Base-by-base conservation (phyloP, 30 jellyfish, hydroid and myxozoan species). In the Sanderia malayensis region DNA sequence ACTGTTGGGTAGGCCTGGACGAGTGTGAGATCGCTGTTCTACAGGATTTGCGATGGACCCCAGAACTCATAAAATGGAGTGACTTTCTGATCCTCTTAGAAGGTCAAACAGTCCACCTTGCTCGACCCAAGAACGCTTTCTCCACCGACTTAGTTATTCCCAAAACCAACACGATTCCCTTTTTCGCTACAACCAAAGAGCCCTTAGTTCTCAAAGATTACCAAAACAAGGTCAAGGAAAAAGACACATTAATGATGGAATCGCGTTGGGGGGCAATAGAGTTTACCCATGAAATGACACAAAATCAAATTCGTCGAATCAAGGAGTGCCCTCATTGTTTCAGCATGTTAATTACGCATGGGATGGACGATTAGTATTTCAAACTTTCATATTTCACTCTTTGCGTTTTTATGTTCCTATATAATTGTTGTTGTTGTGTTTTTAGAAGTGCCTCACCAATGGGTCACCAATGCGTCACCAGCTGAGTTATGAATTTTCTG, bases 1-100 rank as follows among this genome's bases (percentile, higher is more conserved):
- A 69, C 21, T 31, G 45, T 0, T 69, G 81, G 81, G 74, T 69
- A 37, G 81, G 81, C 21, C 74, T 69, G 0, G 75, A 69, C 37
- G 74, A 69, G 44, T 19, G 45, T 17, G 74, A 69, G 49, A 65
- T 69, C 8, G 81, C 71, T 4, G 17, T 32, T 30, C 74, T 69
- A 2, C 34, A 69, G 17, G 81, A 69, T 44, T 44, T 69, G 26
- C 75, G 81, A 2, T 20, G 81, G 71, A 11, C 52, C 0, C 41
- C 34, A 37, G 46, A 47, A 44, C 23, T 46, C 49, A 69, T 37
- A 22, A 0, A 65, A 0, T 69, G 81, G 74, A 69, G 73, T 1
- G 76, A 69, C 44, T 69, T 69, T 69, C 37, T 69, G 10, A 4
- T 37, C 10, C 52, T 37, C 52, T 37, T 37, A 13, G 52, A 37